phyloP scores from a whole-genome alignment of 2,113 vertebrate species.

The Morone chrysops region DNA sequence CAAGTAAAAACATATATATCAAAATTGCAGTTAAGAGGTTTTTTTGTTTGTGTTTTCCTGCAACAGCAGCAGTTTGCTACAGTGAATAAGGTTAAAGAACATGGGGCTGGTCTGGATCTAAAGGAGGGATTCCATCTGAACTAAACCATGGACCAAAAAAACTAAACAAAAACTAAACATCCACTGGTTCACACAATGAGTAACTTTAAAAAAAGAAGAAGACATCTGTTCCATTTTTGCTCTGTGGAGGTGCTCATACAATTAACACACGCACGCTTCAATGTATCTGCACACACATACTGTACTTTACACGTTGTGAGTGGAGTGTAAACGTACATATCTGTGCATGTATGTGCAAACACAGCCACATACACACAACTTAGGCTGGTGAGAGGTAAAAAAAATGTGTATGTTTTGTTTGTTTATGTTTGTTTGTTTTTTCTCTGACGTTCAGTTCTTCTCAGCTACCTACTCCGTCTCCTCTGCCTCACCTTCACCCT shows the following conservation, averaged over 20 bases:
- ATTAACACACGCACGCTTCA: conserved; percentile 52
- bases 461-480: conserved; percentile 61
- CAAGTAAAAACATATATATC: conserved; percentile 72
- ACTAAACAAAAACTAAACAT: conserved; percentile 37
- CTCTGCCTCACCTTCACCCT: conserved; percentile 63
- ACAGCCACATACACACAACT: conserved; percentile 75
- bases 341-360: conserved; percentile 69
- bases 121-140: conserved; percentile 51
- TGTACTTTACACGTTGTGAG: conserved; percentile 74
- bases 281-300: conserved; percentile 74
- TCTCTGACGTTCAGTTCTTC: conserved; percentile 62
- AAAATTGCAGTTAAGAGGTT: conserved; percentile 55
- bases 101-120: conserved; percentile 46
- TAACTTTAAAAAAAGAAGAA: conserved; percentile 42
- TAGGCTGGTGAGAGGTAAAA: conserved; percentile 80
- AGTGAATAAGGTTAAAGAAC: conserved; percentile 49
- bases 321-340: conserved; percentile 75
- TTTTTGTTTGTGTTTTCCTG: conserved; percentile 50
- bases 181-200: conserved; percentile 62
- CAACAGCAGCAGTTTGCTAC: conserved; percentile 64
- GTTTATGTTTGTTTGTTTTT: background rate
- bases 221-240: conserved; percentile 59
- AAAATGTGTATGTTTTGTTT: conserved; percentile 47
- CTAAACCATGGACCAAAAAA: conserved; percentile 35
- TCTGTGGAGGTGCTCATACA: conserved; percentile 69